phyloP scores from a whole-genome alignment of 30 jellyfish, hydroid and myxozoan species.

The Aurelia sp. region DNA sequence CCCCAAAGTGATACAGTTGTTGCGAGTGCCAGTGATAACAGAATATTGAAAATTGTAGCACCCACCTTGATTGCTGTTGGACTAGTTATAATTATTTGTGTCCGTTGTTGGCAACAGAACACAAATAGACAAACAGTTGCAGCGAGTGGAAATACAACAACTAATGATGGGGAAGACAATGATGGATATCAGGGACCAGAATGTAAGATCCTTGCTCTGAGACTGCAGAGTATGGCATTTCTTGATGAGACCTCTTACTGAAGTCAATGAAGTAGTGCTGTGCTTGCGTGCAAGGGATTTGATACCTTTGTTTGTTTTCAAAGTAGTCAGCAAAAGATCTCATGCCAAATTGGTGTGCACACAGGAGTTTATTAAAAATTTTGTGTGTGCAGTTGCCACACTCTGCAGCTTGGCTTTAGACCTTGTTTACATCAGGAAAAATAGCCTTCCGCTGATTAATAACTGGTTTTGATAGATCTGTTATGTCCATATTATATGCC shows the following conservation, averaged over 20 bases:
- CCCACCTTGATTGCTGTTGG: slow-evolving; percentile 37
- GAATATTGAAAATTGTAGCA: slow-evolving; percentile 16
- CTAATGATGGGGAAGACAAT: slow-evolving; percentile 3
- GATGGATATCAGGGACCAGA: slow-evolving; percentile 5
- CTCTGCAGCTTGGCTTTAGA: no score
- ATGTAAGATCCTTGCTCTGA: background rate
- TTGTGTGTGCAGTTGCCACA: no score
- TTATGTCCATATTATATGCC: no score
- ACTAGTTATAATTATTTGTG: background rate
- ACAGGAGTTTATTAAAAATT: no score
- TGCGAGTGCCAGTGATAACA: slow-evolving; percentile 8
- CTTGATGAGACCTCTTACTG: background rate
- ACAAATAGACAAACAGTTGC: background rate
- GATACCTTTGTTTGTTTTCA: no score
- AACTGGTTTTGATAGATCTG: no score
- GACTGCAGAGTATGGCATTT: background rate
- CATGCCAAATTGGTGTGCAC: no score
- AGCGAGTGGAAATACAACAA: background rate
- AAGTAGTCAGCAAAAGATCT: no score
- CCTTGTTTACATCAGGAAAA: no score
- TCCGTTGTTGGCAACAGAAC: slow-evolving; percentile 43
- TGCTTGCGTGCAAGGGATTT: no score
- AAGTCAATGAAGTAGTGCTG: no score
- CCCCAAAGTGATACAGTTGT: background rate
- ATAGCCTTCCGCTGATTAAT: no score